Evolutionary conservation across 1,140 invertebrate species (phyloP).

Genomic region (Bactericera cockerelli): DNA sequence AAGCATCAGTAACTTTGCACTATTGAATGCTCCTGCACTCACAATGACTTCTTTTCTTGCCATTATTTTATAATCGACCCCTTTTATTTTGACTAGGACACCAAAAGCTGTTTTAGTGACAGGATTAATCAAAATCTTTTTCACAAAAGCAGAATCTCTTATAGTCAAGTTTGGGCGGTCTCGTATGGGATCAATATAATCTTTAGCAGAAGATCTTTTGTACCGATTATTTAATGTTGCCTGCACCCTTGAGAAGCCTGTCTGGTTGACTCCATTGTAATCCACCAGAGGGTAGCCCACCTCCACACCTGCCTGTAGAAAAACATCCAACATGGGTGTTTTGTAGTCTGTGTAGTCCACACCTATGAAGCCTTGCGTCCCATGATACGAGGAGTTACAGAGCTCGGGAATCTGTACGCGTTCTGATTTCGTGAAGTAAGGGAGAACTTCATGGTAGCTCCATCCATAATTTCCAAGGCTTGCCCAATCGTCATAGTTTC

Average conservation of each 20-base stretch:
- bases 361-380: constrained; percentile 28
- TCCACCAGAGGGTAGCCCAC: constrained; percentile 31
- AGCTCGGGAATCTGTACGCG: constrained; percentile 34
- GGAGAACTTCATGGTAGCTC: constrained; percentile 47
- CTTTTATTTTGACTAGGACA: constrained; percentile 16
- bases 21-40: constrained; percentile 23
- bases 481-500: constrained; percentile 42
- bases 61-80: constrained; percentile 14
- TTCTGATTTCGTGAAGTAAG: constrained; percentile 47
- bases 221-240: constrained; percentile 42
- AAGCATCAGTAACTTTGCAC: constrained; percentile 29
- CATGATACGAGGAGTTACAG: constrained; percentile 35
- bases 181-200: constrained; percentile 37
- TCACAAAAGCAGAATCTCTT: constrained; percentile 28
- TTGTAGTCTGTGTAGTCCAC: background rate
- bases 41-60: constrained; percentile 24
- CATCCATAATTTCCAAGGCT: constrained; percentile 34
- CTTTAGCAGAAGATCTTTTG: constrained; percentile 42
- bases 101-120: constrained; percentile 17
- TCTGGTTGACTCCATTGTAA: constrained; percentile 26
- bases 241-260: constrained; percentile 30
- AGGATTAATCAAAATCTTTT: constrained; percentile 29
- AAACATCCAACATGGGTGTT: background rate
- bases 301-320: constrained; percentile 41
- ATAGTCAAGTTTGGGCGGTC: constrained; percentile 39